Base-by-base conservation (phyloP, 2,797 vertebrate genomes). In the Apogon hyalosoma region DNA sequence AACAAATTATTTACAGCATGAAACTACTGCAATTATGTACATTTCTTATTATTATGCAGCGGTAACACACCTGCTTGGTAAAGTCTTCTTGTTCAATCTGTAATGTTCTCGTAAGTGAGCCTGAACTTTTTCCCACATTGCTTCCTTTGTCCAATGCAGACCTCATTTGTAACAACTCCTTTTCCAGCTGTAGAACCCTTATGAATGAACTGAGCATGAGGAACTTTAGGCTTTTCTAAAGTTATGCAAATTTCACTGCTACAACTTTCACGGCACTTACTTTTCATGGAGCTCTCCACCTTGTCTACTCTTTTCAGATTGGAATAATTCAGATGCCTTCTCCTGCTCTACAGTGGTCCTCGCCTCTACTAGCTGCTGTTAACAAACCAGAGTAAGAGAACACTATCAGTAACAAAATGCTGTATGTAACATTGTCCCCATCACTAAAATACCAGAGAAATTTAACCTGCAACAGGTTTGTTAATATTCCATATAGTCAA, bases 101-200 rank as follows among this genome's bases (percentile, higher is more conserved):
- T 51, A 76, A 64, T 24, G 73, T 74, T 49, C 46, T 84, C 65
- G 28, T 80, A 2, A 70, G 11, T 1, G 51, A 15, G 14, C 15
- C 12, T 16, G 33, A 60, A 56, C 19, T 33, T 55, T 21, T 68
- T 33, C 16, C 45, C 41, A 63, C 28, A 9, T 18, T 33, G 49
- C 69, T 83, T 55, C 72, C 83, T 59, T 64, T 79, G 31, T 88
- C 83, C 57, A 93, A 71, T 74, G 11, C 55, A 16, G 55, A 79
- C 75, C 75, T 93, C 59, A 92, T 86, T 65, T 93, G 92, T 60
- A 84, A 45, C 74, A 94, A 69, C 45, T 94, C 92, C 64, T 78
- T 78, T 79, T 94, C 92, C 79, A 95, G 67, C 68, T 89, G 80
- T n/a, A 91, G 72, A 73, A 94, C 84, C 85, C 93, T 95, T 73